phyloP scores from a whole-genome alignment of 2,888 invertebrate genomes.

The Philereme vetulata region DNA sequence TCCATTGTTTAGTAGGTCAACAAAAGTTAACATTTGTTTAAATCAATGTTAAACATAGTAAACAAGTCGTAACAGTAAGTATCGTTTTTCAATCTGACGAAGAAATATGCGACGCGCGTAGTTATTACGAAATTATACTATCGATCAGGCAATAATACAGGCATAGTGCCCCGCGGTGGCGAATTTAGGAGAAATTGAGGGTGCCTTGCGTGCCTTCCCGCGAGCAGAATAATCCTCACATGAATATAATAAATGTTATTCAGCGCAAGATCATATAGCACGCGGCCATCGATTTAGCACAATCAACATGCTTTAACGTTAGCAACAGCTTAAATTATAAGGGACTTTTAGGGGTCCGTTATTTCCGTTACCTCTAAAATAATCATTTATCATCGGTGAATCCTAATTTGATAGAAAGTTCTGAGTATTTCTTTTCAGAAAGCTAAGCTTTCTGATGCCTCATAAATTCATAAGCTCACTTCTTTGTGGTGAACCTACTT shows the following conservation, averaged over 20 bases:
- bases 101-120: constrained; percentile 61
- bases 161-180: constrained; percentile 70
- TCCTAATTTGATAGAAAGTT: too few relatives aligned
- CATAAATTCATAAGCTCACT: background rate
- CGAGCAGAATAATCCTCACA: constrained; percentile 63
- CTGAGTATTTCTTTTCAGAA: too few relatives aligned
- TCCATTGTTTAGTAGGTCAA: constrained; percentile 12
- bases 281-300: constrained; percentile 41
- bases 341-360: constrained; percentile 8
- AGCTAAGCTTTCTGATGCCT: too few relatives aligned
- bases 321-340: constrained; percentile 13
- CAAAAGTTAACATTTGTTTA: too few relatives aligned
- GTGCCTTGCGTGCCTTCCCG: constrained; percentile 72
- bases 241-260: constrained; percentile 70
- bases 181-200: constrained; percentile 80
- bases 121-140: constrained; percentile 78
- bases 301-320: constrained; percentile 24
- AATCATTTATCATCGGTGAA: too few relatives aligned
- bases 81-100: constrained; percentile 45
- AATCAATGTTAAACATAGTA: too few relatives aligned
- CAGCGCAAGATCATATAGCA: constrained; percentile 68
- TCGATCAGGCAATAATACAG: constrained; percentile 77
- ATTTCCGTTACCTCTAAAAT: background rate
- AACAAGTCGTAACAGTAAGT: too few relatives aligned
- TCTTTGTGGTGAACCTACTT: background rate